Evolutionary conservation across 2,888 invertebrate genomes (phyloP), one percentile per base, ranked within the genome.

Genomic region (Aleiodes alternator): DNA sequence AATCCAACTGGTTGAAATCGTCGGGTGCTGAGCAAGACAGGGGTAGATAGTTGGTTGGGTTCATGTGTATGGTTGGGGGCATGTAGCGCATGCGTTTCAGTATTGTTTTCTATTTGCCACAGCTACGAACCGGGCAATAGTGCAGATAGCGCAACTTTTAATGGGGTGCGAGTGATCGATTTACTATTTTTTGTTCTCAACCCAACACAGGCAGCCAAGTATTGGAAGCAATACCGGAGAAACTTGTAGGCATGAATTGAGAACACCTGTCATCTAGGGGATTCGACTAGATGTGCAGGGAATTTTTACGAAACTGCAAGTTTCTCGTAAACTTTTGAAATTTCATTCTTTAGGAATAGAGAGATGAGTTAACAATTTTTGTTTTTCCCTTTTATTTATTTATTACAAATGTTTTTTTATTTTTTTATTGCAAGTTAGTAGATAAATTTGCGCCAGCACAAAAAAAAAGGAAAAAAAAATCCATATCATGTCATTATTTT

Each of bases 391-490:
- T 43, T n/a, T 61, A 51, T 31, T 16, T 51, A 72, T 72, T 72
- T 61, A 51, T 61, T 61, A 68, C 43, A 83, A 85, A 85, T 78
- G 80, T 79, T 82, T 83, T 43, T 14, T 61, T n/a, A n/a, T n/a
- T n/a, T 43, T 7, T 9, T 61, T 84, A 84, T 85, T 83, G 77
- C 56, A 81, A 81, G 83, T 85, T 85, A 85, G 84, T 80, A 84
- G 85, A 81, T 85, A 85, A 82, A 84, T 85, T 86, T 85, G 86
- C 84, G 86, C 86, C 85, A 85, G 86, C 86, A 85, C 85, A 85
- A 86, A 84, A 80, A 79, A 78, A 84, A 72, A 34, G 6, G 71
- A 48, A 72, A 77, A 38, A 38, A 38, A 14, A 38, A 66, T 64
- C 70, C 69, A 69, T 68, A 31, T 16, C 16, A n/a, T 38, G 16